A percentile compares a stretch with the other conserved stretches of the same genome.
These are phyloP conservation scores for Ptilonorhynchus violaceus DNA, from an alignment of 2,113 vertebrate genomes.

Conservation along the genomic window DNA sequence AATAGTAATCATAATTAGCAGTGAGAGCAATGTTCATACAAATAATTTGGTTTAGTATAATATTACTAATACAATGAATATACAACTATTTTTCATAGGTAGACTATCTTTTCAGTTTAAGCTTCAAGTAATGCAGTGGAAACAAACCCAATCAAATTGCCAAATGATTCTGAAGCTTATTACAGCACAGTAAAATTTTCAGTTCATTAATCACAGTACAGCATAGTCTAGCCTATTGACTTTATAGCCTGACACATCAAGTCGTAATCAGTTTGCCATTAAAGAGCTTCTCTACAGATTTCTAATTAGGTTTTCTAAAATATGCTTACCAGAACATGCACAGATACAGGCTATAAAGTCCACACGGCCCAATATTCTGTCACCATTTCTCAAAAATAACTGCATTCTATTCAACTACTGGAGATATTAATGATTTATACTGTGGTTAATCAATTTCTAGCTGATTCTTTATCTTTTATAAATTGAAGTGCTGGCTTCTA, in stretches of 20 bases:
- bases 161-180: background rate
- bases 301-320: slow-evolving; percentile 28
- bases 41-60: background rate
- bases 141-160: background rate
- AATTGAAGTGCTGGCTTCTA: background rate
- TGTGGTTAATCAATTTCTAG: background rate
- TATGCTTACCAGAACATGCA: slow-evolving; percentile 16
- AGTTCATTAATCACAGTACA: slow-evolving; percentile 22
- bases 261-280: background rate
- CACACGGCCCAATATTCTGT: background rate
- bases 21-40: background rate
- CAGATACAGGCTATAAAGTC: background rate
- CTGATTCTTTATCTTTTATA: background rate
- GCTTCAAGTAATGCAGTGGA: background rate
- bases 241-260: slow-evolving; percentile 22
- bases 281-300: slow-evolving; percentile 6
- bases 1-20: background rate
- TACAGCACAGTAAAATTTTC: background rate
- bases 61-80: background rate
- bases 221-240: slow-evolving; percentile 8
- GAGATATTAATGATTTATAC: background rate
- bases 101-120: background rate
- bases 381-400: slow-evolving; percentile 26
- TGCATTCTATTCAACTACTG: background rate
- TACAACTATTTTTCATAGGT: background rate